Evolutionary conservation across 2,888 invertebrate genomes (phyloP).

Genomic region (Cetonia aurata): DNA sequence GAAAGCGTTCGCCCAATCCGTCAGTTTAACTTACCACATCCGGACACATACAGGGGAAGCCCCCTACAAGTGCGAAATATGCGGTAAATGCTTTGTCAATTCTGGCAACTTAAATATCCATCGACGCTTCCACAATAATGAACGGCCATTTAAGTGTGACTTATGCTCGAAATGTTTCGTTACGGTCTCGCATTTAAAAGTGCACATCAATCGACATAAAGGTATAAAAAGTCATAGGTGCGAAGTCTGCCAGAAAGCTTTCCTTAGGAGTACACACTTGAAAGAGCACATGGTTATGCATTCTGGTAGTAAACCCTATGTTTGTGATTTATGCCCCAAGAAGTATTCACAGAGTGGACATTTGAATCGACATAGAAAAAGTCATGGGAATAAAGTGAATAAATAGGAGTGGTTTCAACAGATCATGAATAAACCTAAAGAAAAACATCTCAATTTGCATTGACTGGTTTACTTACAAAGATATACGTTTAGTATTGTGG

Average conservation of each 20-base stretch:
- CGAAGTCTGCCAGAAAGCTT: slow-evolving; percentile 69
- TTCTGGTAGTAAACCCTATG: slow-evolving; percentile 72
- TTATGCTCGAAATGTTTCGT: slow-evolving; percentile 58
- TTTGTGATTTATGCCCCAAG: slow-evolving; percentile 67
- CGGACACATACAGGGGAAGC: slow-evolving; percentile 56
- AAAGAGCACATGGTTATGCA: slow-evolving; percentile 70
- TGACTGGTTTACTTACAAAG: too few species aligned
- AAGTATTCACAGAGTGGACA: slow-evolving; percentile 60
- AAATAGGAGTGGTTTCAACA: slow-evolving; percentile 51
- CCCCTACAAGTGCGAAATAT: slow-evolving; percentile 48
- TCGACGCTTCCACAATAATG: slow-evolving; percentile 59
- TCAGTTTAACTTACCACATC: slow-evolving; percentile 56
- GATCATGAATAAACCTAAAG: slow-evolving; percentile 40
- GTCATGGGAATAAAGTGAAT: slow-evolving; percentile 37
- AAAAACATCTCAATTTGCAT: too few species aligned
- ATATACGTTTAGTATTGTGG: too few species aligned
- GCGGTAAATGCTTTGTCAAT: slow-evolving; percentile 55
- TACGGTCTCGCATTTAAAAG: slow-evolving; percentile 59
- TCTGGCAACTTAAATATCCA: slow-evolving; percentile 59
- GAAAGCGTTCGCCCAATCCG: slow-evolving; percentile 57
- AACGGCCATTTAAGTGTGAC: slow-evolving; percentile 57
- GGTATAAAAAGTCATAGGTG: slow-evolving; percentile 63
- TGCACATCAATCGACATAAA: slow-evolving; percentile 59
- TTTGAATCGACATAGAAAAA: slow-evolving; percentile 58
- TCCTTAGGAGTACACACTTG: slow-evolving; percentile 69